These are phyloP conservation scores for Monomorium pharaonis DNA, from an alignment of 1,140 invertebrate genomes.

Conservation along the genomic window DNA sequence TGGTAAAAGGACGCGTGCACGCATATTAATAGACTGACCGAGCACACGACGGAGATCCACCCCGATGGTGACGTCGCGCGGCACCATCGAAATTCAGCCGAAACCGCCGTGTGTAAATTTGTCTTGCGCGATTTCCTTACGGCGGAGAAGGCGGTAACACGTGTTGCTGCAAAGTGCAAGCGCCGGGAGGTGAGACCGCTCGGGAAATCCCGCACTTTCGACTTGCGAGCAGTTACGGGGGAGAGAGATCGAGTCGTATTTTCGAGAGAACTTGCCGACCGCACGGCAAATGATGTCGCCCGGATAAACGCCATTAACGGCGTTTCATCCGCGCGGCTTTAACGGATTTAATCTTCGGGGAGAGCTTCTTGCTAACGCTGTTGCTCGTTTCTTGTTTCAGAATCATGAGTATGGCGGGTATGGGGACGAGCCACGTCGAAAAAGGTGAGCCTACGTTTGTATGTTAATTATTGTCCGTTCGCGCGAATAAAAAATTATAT, in stretches of 20 bases:
- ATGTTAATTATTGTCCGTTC: background rate
- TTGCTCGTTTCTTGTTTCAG: conserved; percentile 79
- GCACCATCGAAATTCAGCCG: conserved; percentile 67
- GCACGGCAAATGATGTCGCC: conserved; percentile 11
- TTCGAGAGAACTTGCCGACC: conserved; percentile 30
- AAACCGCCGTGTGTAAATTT: conserved; percentile 58
- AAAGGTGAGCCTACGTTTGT: conserved; percentile 78
- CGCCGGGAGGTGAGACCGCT: background rate
- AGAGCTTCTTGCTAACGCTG: conserved; percentile 21
- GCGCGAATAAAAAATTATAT: background rate
- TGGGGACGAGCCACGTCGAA: conserved; percentile 84
- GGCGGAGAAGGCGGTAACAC: conserved; percentile 3
- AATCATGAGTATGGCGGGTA: conserved; percentile 85
- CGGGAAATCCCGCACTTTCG: conserved; percentile 37
- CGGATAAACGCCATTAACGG: conserved; percentile 11
- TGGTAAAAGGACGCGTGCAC: conserved; percentile 70
- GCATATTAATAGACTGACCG: conserved; percentile 72
- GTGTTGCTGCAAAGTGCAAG: conserved; percentile 4
- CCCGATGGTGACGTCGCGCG: conserved; percentile 61
- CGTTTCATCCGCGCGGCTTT: background rate
- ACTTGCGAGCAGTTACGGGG: conserved; percentile 30
- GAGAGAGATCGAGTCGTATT: conserved; percentile 10
- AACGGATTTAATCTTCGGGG: background rate
- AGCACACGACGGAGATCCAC: conserved; percentile 63
- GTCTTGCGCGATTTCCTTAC: conserved; percentile 60